Percentiles rank a stretch among this genome's conserved stretches.
phyloP scores from a whole-genome alignment of 2,113 vertebrate species.

The Mobula birostris region DNA sequence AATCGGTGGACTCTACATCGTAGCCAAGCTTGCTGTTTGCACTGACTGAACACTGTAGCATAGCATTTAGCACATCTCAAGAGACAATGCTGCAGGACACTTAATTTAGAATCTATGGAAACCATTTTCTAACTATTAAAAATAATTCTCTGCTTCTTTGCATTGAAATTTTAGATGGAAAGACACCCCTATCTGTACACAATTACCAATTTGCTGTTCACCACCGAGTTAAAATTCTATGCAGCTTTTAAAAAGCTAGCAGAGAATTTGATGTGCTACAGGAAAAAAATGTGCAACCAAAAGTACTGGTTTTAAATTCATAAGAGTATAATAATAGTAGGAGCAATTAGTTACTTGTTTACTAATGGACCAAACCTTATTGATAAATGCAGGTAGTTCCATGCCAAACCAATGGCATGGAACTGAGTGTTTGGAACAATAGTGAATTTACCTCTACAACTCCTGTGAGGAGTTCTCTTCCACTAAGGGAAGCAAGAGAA shows the following conservation, averaged over 20 bases:
- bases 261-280: not conserved
- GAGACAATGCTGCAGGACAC: conserved; percentile 94
- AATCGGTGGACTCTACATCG: conserved; percentile 64
- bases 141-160: not conserved
- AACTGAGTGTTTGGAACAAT: not conserved
- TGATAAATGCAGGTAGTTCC: too few relatives aligned
- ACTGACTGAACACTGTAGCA: conserved; percentile 62
- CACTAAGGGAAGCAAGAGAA: not conserved
- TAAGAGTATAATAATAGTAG: not conserved
- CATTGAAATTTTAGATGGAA: conserved; percentile 1
- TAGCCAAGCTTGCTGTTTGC: conserved; percentile 52
- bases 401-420: too few relatives aligned
- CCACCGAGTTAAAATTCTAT: not conserved
- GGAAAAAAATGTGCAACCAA: not conserved
- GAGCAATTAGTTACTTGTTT: not conserved
- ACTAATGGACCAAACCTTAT: too few relatives aligned
- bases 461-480: too few relatives aligned
- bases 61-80: conserved; percentile 78
- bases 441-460: not conserved
- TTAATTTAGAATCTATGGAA: conserved; percentile 4
- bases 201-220: conserved; percentile 4
- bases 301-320: not conserved
- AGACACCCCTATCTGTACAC: not conserved
- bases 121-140: not conserved
- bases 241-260: not conserved